These are phyloP conservation scores for Megastigmus dorsalis DNA, from an alignment of 2,888 invertebrate species.

Conservation along the genomic window DNA sequence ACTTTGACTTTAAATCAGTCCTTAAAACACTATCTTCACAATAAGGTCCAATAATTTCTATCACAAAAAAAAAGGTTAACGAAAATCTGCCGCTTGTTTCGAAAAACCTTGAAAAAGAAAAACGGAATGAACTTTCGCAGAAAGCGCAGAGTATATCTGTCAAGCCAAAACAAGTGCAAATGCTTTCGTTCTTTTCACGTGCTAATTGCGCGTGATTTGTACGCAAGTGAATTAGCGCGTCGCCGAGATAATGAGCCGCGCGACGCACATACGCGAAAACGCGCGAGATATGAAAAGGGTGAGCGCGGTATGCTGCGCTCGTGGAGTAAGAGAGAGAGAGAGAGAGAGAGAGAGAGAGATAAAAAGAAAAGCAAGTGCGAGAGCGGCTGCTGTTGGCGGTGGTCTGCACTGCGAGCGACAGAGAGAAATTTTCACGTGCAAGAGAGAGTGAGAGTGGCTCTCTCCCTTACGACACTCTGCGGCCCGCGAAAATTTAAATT, in stretches of 20 bases:
- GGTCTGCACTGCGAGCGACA: slow-evolving; percentile 7
- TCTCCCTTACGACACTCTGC: slow-evolving; percentile 33
- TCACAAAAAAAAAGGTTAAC: too few relatives aligned
- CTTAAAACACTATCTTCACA: too few relatives aligned
- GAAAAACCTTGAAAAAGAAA: background rate
- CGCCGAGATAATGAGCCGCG: slow-evolving; percentile 31
- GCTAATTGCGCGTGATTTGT: slow-evolving; percentile 33
- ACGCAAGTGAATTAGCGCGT: slow-evolving; percentile 36
- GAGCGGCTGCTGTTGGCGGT: too few relatives aligned
- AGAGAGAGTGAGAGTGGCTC: background rate
- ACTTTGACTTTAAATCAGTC: too few relatives aligned
- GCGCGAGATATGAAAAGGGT: too few relatives aligned
- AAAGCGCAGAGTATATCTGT: too few relatives aligned
- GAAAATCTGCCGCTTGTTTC: background rate
- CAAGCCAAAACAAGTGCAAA: slow-evolving; percentile 2
- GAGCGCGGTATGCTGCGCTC: too few relatives aligned
- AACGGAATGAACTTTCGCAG: too few relatives aligned
- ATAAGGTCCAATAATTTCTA: too few relatives aligned
- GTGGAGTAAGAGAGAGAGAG: background rate
- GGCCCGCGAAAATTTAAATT: slow-evolving; percentile 53
- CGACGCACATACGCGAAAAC: background rate
- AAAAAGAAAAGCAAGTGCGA: slow-evolving; percentile 15
- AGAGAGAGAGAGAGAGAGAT: background rate
- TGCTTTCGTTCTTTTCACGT: background rate
- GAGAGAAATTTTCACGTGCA: slow-evolving; percentile 30